phyloP scores from a whole-genome alignment of 2,888 invertebrate species.

The Lypha dubia region DNA sequence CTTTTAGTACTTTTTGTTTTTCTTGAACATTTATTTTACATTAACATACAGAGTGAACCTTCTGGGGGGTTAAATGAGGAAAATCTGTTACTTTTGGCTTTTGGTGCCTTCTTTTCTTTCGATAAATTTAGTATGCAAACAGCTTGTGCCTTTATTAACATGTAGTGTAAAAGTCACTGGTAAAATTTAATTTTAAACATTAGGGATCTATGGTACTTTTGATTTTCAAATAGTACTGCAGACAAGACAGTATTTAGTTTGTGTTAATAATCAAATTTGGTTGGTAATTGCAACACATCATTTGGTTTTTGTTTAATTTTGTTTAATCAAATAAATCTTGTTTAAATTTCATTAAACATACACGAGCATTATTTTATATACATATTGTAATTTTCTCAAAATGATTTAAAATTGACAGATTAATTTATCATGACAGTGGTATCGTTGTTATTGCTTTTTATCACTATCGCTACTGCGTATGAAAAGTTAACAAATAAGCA shows the following conservation, averaged over 20 bases:
- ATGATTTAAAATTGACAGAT: conserved; percentile 29
- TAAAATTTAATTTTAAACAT: too few relatives aligned
- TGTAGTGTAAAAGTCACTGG: too few relatives aligned
- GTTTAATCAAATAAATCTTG: conserved; percentile 14
- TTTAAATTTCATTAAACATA: conserved; percentile 1
- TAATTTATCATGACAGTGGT: conserved; percentile 30
- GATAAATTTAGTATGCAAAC: too few relatives aligned
- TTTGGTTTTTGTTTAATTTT: not conserved
- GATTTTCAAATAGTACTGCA: not conserved
- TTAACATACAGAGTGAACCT: too few relatives aligned
- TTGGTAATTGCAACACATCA: not conserved
- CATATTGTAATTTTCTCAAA: conserved; percentile 24
- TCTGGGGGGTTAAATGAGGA: too few relatives aligned
- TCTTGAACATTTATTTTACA: too few relatives aligned
- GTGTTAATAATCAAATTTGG: not conserved
- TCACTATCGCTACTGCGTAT: not conserved
- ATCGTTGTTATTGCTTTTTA: not conserved
- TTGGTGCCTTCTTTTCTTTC: too few relatives aligned
- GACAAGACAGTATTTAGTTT: not conserved
- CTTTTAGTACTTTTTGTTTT: too few relatives aligned
- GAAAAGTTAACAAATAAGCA: not conserved
- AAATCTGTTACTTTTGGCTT: too few relatives aligned
- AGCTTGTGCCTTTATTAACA: too few relatives aligned
- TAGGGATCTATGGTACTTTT: not conserved
- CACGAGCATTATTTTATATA: not conserved